Base-by-base conservation (phyloP, 2,113 vertebrate genomes). In the Agelaius phoeniceus region DNA sequence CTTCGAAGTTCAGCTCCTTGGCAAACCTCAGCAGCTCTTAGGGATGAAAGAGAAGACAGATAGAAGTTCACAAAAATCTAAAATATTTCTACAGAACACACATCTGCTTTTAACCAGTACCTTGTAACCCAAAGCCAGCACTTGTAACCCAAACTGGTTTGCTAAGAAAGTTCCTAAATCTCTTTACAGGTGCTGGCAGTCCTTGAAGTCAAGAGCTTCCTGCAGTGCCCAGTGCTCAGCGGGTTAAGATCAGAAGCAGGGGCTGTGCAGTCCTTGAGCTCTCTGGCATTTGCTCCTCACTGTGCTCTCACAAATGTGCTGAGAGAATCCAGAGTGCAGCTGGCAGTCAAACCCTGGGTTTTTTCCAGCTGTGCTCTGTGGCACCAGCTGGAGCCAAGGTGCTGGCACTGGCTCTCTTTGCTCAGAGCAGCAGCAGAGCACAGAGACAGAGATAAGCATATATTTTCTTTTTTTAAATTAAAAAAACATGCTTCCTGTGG, bases 401-500 rank as follows among this genome's bases (percentile, higher is more conserved):
- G 6, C 1, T 81, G 93, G 89, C 91, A 92, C 76, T 13, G 27
- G 7, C 24, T 33, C 27, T 33, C 15, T 81, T 9, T 81, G 80
- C 81, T 84, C 62, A 33, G 84, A 91, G 93, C 67, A 30, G 79
- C 41, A 28, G 54, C 26, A 28, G 7, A 90, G 79, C 73, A 62
- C 18, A 2, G 52, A 86, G 67, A 61, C 52, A 37, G 33, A 91
- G 95, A 96, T 89, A 95, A 96, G 93, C 62, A 67, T 91, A 30
- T 89, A 20, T 84, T 27, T 37, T 26, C 26, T 20, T 37, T 43
- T 46, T 28, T 30, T 35, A 1, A 30, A 37, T 23, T 10, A 28
- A 77, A 77, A 74, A 52, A 81, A 52, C 7, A 21, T 84, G 87
- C 54, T 97, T 97, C 95, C 96, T 97, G 91, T 95, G 95, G 96